Base-by-base conservation (phyloP, 2,888 invertebrate species). In the Ochlodes sylvanus region DNA sequence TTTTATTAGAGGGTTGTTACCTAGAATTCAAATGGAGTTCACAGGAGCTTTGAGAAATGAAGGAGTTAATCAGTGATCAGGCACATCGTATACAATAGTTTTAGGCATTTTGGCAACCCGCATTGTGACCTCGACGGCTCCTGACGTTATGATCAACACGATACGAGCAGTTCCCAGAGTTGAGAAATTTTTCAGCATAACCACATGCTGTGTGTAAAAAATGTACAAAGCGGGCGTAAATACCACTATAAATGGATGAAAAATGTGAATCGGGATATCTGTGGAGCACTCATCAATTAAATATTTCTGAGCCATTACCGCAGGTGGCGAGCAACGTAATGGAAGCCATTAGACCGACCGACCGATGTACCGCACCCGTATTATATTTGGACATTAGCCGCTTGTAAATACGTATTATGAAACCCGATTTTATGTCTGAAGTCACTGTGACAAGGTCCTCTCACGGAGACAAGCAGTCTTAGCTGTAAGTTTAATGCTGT, bases 221-320 rank as follows among this genome's bases (percentile, higher is more conserved):
- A 47, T 47, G 73, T 65, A 65, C 72, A 75, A 76, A 76, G 71
- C 66, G 69, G 68, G 73, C 68, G 72, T 66, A 67, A 69, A 79
- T 57, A 81, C 79, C 75, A 77, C 79, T 77, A 79, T 76, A 76
- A 81, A 83, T 82, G 78, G 79, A 81, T 85, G 83, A 89, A 89
- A 88, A 89, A 88, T 86, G 81, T 76, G 83, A 82, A 82, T 80
- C 80, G 79, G 78, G 73, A 82, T 87, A 86, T 87, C 86, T 83
- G 86, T 84, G 84, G 75, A 73, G 82, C 79, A 78, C 83, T 85
- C 88, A 89, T 89, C 88, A 89, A 91, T 92, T 90, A 91, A 89
- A 91, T 91, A 91, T 91, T 90, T 90, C 85, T 89, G 88, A 85
- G 75, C 88, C 89, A 91, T 90, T 92, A 92, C 90, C 86, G 81